Percentiles rank a stretch among this genome's conserved stretches.
Evolutionary conservation across 2,797 vertebrate species (phyloP).

Genomic region (Rhinella marina): DNA sequence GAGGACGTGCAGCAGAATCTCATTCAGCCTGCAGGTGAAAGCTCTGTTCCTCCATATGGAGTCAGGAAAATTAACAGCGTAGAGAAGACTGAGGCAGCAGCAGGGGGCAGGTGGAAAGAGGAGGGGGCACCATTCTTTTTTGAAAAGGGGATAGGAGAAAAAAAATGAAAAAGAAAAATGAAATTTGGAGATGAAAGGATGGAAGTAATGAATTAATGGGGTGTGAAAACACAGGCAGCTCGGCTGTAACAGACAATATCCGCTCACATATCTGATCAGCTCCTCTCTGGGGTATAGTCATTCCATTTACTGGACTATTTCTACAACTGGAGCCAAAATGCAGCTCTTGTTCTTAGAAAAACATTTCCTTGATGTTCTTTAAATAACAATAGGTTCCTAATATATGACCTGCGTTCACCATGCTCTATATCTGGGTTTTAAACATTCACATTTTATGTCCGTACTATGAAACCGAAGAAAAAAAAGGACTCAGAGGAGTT

Average conservation of each 20-base stretch:
- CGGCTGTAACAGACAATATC: conserved; percentile 99
- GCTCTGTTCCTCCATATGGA: conserved; percentile 99
- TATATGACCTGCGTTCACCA: background rate
- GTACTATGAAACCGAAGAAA: background rate
- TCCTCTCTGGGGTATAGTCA: conserved; percentile 88
- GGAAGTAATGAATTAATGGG: conserved; percentile 99
- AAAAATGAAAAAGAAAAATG: conserved; percentile 77
- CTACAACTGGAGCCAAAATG: conserved; percentile 70
- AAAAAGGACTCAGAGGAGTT: background rate
- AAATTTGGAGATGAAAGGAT: conserved; percentile 96
- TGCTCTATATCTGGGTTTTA: background rate
- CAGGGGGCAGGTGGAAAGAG: conserved; percentile 56
- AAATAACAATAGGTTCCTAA: conserved; percentile 50
- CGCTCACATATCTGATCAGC: conserved; percentile 84
- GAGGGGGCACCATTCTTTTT: conserved; percentile 53
- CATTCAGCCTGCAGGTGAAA: conserved; percentile 99
- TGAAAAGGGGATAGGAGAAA: conserved; percentile 54
- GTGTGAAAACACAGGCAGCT: conserved; percentile 94
- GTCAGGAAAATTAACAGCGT: conserved; percentile 99
- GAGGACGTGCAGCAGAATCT: conserved; percentile 94
- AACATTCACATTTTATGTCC: background rate
- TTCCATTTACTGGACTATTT: conserved; percentile 88
- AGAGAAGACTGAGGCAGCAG: conserved; percentile 93
- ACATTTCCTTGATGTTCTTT: conserved; percentile 51
- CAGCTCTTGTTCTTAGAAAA: conserved; percentile 62